A percentile compares a stretch with the other conserved stretches of the same genome.
phyloP scores from a whole-genome alignment of 2,888 invertebrate species.

The Blastobasis adustella region DNA sequence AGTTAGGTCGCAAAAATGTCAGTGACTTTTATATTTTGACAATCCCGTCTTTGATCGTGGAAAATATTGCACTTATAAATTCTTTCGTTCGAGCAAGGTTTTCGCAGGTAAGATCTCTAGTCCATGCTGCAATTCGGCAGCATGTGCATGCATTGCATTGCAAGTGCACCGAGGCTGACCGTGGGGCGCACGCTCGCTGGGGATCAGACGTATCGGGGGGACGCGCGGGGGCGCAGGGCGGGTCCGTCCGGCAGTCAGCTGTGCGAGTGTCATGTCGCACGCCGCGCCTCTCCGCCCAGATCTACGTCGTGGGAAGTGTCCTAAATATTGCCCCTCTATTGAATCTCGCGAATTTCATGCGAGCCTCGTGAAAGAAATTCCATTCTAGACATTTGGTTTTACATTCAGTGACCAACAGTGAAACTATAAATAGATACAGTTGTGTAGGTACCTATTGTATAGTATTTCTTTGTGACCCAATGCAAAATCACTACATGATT shows the following conservation, averaged over 20 bases:
- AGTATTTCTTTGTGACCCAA: too few relatives aligned
- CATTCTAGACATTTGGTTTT: too few relatives aligned
- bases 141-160: conserved; percentile 34
- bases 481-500: too few relatives aligned
- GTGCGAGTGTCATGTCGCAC: conserved; percentile 60
- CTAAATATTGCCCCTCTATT: conserved; percentile 53
- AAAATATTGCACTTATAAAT: background rate
- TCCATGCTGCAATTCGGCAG: conserved; percentile 5
- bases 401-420: too few relatives aligned
- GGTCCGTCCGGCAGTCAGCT: conserved; percentile 65
- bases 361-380: too few relatives aligned
- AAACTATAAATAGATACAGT: too few relatives aligned
- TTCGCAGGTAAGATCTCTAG: background rate
- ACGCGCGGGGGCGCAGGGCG: conserved; percentile 32
- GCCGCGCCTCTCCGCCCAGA: conserved; percentile 25
- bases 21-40: background rate
- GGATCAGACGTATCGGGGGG: conserved; percentile 27
- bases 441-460: too few relatives aligned
- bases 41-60: background rate
- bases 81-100: background rate
- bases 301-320: conserved; percentile 56
- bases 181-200: conserved; percentile 33
- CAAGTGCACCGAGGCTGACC: conserved; percentile 31
- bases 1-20: background rate
- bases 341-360: conserved; percentile 27